A percentile compares a stretch with the other conserved stretches of the same genome.
These are phyloP conservation scores for Characodon lateralis DNA, from an alignment of 2,797 vertebrate species.

Conservation along the genomic window DNA sequence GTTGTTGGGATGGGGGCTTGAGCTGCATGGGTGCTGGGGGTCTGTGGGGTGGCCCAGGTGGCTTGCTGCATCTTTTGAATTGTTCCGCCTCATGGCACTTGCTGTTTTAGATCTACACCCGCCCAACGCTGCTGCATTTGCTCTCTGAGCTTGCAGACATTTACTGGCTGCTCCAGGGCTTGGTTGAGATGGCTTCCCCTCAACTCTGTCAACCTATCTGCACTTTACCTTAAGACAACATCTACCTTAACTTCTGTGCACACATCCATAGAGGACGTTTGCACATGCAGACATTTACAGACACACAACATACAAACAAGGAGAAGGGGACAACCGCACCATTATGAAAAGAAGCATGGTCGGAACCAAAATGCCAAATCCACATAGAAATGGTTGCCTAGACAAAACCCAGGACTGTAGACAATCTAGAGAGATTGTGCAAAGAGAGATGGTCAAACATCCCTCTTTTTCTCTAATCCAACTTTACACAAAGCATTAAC, in stretches of 20 bases:
- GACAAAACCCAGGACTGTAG: neutral
- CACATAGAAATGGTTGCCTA: neutral
- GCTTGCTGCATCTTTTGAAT: neutral
- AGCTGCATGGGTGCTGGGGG: neutral
- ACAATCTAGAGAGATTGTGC: neutral
- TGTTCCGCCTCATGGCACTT: neutral
- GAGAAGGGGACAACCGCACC: too few relatives aligned
- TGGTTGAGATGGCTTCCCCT: neutral
- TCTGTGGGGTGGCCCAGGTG: neutral
- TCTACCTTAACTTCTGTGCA: neutral
- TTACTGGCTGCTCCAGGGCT: neutral
- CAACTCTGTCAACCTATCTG: neutral
- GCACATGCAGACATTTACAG: neutral
- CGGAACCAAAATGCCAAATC: neutral
- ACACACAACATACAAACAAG: too few relatives aligned
- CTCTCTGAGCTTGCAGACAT: neutral
- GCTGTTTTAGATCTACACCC: neutral
- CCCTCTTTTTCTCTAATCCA: neutral
- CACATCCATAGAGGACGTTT: neutral
- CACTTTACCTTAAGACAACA: neutral
- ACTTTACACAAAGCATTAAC: neutral
- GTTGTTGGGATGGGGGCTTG: neutral
- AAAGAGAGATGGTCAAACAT: neutral
- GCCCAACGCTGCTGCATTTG: neutral
- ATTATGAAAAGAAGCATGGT: neutral